Conservation (phyloP, 2,797 vertebrate species). For the Coregonus sp. region DNA sequence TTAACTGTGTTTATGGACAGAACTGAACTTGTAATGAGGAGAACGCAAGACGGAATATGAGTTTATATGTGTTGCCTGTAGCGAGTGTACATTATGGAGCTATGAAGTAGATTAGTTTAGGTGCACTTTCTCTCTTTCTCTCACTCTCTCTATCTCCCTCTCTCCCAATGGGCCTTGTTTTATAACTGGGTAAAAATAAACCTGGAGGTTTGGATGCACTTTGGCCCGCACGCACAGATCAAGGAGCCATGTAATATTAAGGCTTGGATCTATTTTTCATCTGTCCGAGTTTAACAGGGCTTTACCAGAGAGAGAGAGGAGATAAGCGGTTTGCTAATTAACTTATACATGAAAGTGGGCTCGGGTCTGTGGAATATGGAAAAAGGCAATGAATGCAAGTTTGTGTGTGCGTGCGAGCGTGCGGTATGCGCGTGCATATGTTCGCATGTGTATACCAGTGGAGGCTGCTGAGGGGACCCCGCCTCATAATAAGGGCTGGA, state of each 20-base stretch:
- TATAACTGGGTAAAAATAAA: slow-evolving; percentile 53
- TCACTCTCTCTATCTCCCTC: not conserved
- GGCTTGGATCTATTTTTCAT: slow-evolving; percentile 65
- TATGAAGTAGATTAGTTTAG: not conserved
- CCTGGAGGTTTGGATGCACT: slow-evolving; percentile 47
- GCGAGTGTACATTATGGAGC: not conserved
- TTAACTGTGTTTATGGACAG: slow-evolving; percentile 55
- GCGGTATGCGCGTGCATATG: too few relatives aligned
- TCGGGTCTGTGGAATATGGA: slow-evolving; percentile 44
- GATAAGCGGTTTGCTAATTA: slow-evolving; percentile 69
- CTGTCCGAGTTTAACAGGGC: slow-evolving; percentile 59
- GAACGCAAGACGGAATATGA: slow-evolving; percentile 40
- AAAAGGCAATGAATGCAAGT: slow-evolving; percentile 33
- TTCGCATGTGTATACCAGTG: not conserved
- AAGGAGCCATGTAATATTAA: slow-evolving; percentile 73
- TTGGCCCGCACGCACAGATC: slow-evolving; percentile 55
- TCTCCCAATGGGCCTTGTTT: slow-evolving; percentile 27
- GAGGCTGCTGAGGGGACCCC: too few relatives aligned
- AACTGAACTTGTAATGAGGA: slow-evolving; percentile 50
- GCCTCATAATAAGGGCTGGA: too few relatives aligned
- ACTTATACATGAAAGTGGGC: slow-evolving; percentile 72
- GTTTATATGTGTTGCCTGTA: slow-evolving; percentile 20
- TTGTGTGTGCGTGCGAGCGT: not conserved
- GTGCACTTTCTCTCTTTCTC: not conserved
- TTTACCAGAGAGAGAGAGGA: slow-evolving; percentile 46